phyloP scores from a whole-genome alignment of 2,888 invertebrate species.

The Zonitis immaculata region DNA sequence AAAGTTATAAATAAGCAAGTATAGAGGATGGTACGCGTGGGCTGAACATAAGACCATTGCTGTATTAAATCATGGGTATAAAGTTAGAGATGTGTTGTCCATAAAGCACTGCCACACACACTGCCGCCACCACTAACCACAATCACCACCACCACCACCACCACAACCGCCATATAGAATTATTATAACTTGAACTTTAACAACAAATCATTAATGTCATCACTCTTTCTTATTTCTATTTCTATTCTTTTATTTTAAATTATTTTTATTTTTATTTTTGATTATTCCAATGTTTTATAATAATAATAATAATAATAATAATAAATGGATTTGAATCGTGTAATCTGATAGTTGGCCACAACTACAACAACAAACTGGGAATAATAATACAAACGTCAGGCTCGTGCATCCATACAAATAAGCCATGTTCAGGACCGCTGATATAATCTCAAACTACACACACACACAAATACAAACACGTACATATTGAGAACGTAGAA shows the following conservation, averaged over 20 bases:
- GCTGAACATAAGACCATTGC: slow-evolving; percentile 47
- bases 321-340: background rate
- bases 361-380: background rate
- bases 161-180: background rate
- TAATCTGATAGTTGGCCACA: background rate
- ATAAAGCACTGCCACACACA: slow-evolving; percentile 48
- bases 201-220: background rate
- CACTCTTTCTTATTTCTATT: no score
- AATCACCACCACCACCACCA: background rate
- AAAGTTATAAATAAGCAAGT: slow-evolving; percentile 45
- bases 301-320: background rate
- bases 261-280: no score
- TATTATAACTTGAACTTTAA: no score
- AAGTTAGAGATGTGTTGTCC: slow-evolving; percentile 36
- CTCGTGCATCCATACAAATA: slow-evolving; percentile 19
- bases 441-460: slow-evolving; percentile 16
- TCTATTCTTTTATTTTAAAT: no score
- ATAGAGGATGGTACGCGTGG: slow-evolving; percentile 48
- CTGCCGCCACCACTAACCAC: background rate
- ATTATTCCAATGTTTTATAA: background rate
- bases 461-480: background rate
- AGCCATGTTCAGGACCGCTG: slow-evolving; percentile 13
- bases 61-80: slow-evolving; percentile 48
- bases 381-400: slow-evolving; percentile 8
- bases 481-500: slow-evolving; percentile 10